phyloP scores from a whole-genome alignment of 2,888 invertebrate species.

The Caenorhabditis sulstoni region DNA sequence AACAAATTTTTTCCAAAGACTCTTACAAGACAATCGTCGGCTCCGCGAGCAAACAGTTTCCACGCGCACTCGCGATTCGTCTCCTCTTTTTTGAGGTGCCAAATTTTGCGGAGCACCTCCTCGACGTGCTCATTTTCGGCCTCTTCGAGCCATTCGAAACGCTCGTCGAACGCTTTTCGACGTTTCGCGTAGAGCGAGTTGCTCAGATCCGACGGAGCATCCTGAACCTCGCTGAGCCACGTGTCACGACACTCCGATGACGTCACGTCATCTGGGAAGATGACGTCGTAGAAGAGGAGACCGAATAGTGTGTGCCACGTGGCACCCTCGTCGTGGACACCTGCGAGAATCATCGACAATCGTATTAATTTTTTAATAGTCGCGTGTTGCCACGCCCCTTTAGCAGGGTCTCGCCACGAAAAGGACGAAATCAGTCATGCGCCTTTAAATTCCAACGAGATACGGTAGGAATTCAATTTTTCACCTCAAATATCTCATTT shows the following conservation, averaged over 20 bases:
- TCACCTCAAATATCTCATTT: too few species aligned
- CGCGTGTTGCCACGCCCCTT: too few species aligned
- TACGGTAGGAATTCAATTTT: too few species aligned
- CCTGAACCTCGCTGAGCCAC: conserved; percentile 73
- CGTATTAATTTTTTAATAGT: too few species aligned
- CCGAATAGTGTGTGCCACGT: conserved; percentile 75
- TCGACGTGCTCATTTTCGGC: conserved; percentile 27
- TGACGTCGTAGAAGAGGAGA: conserved; percentile 70
- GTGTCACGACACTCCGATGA: conserved; percentile 3
- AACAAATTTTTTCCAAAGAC: too few species aligned
- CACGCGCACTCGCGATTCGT: conserved; percentile 56
- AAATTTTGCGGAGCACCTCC: conserved; percentile 32
- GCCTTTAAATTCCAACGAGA: too few species aligned
- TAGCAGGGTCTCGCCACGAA: too few species aligned
- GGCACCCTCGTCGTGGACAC: conserved; percentile 71
- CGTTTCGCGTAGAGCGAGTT: conserved; percentile 60
- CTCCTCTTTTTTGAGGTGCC: conserved; percentile 28
- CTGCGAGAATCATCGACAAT: too few species aligned
- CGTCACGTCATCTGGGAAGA: conserved; percentile 52
- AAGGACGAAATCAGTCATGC: too few species aligned
- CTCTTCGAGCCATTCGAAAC: conserved; percentile 62
- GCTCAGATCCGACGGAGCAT: conserved; percentile 70
- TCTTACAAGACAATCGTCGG: conserved; percentile 38
- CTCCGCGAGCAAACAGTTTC: conserved; percentile 38
- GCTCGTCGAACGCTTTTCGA: conserved; percentile 56